phyloP scores from a whole-genome alignment of 2,113 vertebrate genomes.

The Seriola dumerili region DNA sequence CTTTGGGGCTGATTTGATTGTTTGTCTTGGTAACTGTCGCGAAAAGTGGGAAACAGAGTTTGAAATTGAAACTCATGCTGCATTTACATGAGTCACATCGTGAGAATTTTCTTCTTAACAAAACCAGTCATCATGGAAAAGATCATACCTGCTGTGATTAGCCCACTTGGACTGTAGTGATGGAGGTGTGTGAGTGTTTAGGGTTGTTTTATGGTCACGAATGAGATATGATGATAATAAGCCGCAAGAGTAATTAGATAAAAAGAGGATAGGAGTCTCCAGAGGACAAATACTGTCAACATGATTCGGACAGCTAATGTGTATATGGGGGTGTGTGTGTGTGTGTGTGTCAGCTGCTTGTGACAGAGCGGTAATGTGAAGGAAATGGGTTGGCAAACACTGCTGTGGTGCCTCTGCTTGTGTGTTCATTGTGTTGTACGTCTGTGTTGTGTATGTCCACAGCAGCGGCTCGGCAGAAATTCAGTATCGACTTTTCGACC shows the following conservation, averaged over 20 bases:
- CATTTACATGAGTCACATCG: constrained; percentile 17
- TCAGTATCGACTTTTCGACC: neutral
- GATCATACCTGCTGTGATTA: constrained; percentile 20
- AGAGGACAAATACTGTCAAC: constrained; percentile 14
- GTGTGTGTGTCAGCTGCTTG: constrained; percentile 40
- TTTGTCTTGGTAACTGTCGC: neutral
- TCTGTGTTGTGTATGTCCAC: neutral
- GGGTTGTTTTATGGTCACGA: constrained; percentile 1
- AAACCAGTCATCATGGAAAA: constrained; percentile 20
- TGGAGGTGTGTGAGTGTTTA: constrained; percentile 14
- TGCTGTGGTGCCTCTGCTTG: constrained; percentile 10
- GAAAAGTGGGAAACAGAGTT: neutral
- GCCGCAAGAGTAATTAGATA: constrained; percentile 15
- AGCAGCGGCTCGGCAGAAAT: neutral
- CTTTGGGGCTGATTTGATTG: neutral
- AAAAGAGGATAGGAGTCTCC: constrained; percentile 29
- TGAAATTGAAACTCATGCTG: neutral
- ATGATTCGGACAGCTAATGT: constrained; percentile 8
- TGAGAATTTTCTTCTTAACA: constrained; percentile 10
- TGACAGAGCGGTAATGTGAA: constrained; percentile 6
- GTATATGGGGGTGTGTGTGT: neutral
- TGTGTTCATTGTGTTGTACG: neutral
- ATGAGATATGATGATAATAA: constrained; percentile 16
- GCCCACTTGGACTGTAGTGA: constrained; percentile 2
- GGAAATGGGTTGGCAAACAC: constrained; percentile 39